Evolutionary conservation across 2,113 vertebrate species (phyloP).

Genomic region (Oceanodroma tethys): DNA sequence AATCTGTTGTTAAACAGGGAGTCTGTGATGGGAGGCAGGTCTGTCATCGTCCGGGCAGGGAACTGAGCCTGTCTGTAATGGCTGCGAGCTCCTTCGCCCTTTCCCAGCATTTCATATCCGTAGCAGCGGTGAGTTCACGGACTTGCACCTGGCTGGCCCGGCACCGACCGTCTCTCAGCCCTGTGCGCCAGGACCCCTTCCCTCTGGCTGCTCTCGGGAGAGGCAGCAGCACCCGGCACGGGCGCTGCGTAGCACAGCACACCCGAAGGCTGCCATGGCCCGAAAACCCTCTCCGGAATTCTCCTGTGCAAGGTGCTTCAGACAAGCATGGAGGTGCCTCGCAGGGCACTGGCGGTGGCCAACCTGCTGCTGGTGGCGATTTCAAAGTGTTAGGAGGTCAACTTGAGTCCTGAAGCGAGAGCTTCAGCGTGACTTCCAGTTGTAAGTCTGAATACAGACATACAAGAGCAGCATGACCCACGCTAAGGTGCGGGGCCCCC

Average conservation of each 20-base stretch:
- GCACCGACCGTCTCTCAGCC: neutral
- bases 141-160: neutral
- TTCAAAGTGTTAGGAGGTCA: neutral
- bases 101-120: neutral
- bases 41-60: neutral
- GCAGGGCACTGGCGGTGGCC: rapidly evolving
- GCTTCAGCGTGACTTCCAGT: neutral
- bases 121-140: neutral
- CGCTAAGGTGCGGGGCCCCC: neutral
- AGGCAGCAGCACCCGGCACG: neutral
- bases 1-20: slow-evolving; percentile 39
- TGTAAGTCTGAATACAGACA: neutral
- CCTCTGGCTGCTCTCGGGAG: neutral
- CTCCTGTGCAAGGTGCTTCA: neutral
- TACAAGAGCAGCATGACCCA: neutral
- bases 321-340: neutral
- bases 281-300: neutral
- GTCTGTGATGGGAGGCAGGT: neutral
- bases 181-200: neutral
- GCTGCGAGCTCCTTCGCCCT: neutral
- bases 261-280: rapidly evolving
- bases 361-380: neutral
- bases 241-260: neutral
- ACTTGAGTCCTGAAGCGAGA: neutral
- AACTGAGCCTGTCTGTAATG: neutral